Base-by-base conservation (phyloP, 2,797 vertebrate species). In the Sandelia bainsii region DNA sequence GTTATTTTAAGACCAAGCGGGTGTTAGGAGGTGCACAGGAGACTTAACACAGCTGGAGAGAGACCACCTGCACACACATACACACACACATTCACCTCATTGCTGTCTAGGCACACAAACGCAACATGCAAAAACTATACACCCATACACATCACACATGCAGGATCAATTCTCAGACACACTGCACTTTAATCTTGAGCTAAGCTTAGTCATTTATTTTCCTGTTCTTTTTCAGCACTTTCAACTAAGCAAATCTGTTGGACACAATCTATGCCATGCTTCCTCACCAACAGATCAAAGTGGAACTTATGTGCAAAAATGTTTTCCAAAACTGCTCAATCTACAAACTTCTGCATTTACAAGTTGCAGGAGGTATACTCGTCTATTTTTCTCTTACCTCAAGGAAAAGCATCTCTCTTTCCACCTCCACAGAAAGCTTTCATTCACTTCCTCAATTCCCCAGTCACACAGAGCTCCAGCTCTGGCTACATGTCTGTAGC, bases 1-100 rank as follows among this genome's bases (percentile, higher is more conserved):
- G 89, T 93, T 91, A 75, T 90, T 87, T 77, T 85, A 90, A 77
- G 80, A 67, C 84, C 88, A 91, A 91, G 91, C 87, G 90, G 89
- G 82, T 87, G 84, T 83, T 75, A 81, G 78, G 69, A 84, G 80
- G 64, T 77, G 63, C 67, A 60, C 63, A 29, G 32, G 74, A 85
- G 86, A 89, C 68, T 75, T 75, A 81, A 79, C 81, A 84, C 86
- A 88, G 88, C 85, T 85, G 70, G 85, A 86, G 54, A 44, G 59
- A 75, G 84, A 88, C 84, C 86, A 89, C 86, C 82, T 82, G 74
- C 79, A 71, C 68, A 53, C 37, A 75, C 75, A 59, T 27, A 53
- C 42, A 44, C 23, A 63, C 32, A 50, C 50, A 51, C 17, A 69
- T 17, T 48, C 20, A 5, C 16, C 25, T 52, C 22, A 49, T 12